A percentile compares a stretch with the other conserved stretches of the same genome.
Conservation (phyloP, 2,888 invertebrate genomes). For the Dorcus hopei region DNA sequence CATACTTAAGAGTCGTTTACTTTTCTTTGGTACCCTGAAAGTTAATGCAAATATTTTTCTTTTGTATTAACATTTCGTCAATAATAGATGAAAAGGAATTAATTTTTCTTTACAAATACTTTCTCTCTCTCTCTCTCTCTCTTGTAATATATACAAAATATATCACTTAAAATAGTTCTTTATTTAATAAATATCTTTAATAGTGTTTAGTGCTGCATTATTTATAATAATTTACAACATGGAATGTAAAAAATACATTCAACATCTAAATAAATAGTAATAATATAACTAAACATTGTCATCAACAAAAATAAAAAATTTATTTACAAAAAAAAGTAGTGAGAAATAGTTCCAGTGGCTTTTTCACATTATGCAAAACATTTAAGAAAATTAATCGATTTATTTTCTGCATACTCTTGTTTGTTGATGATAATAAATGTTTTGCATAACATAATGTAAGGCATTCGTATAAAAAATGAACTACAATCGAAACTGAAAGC, state of each 20-base stretch:
- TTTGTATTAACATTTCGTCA: too few relatives aligned
- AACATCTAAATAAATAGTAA: neutral
- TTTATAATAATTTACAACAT: slow-evolving; percentile 10
- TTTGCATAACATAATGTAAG: neutral
- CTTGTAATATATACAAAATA: too few relatives aligned
- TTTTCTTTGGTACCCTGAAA: too few relatives aligned
- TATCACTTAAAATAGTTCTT: slow-evolving; percentile 14
- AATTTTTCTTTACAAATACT: too few relatives aligned
- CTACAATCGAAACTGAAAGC: neutral
- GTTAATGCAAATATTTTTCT: too few relatives aligned
- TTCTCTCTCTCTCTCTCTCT: too few relatives aligned
- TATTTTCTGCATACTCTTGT: too few relatives aligned
- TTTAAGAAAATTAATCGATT: neutral
- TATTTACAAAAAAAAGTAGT: neutral
- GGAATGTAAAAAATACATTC: slow-evolving; percentile 13
- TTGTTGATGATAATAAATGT: too few relatives aligned
- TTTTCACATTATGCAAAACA: neutral
- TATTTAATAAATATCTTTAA: slow-evolving; percentile 16
- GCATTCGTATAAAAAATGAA: neutral
- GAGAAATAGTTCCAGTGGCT: neutral
- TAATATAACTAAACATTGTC: neutral
- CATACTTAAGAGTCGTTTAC: too few relatives aligned
- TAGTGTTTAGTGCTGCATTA: slow-evolving; percentile 4
- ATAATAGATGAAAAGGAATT: too few relatives aligned
- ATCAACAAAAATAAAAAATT: neutral